Evolutionary conservation across 2,797 vertebrate species (phyloP).

Genomic region (Calcarius lapponicus): DNA sequence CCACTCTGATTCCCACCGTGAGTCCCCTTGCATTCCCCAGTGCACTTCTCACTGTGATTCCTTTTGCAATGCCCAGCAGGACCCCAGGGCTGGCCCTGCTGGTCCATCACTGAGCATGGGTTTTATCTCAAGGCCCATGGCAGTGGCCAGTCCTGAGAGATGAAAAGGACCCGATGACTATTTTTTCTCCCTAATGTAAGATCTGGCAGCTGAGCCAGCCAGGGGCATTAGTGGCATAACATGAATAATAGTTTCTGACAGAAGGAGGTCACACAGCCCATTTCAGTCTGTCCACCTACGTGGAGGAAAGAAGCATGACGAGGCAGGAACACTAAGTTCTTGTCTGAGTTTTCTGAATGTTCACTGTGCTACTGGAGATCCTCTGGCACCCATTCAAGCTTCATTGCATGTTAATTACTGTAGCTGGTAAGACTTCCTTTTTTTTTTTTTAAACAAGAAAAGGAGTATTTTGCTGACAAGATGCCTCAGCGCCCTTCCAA

Average conservation of each 20-base stretch:
- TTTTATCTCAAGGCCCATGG: neutral
- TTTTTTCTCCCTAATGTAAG: neutral
- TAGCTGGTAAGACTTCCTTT: neutral
- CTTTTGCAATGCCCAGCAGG: neutral
- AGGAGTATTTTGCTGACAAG: conserved; percentile 16
- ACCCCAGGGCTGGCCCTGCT: neutral
- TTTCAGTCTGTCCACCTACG: conserved; percentile 59
- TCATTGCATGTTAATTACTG: conserved; percentile 49
- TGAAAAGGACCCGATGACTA: neutral
- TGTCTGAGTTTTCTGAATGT: conserved; percentile 56
- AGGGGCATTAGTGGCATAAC: conserved; percentile 44
- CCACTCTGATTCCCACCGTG: neutral
- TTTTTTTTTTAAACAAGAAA: neutral
- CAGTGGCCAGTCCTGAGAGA: neutral
- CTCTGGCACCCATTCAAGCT: conserved; percentile 32
- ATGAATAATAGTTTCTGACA: conserved; percentile 65
- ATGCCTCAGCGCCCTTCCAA: neutral
- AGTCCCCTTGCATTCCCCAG: neutral
- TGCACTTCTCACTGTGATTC: neutral
- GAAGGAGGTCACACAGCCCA: conserved; percentile 63
- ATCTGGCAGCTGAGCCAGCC: conserved; percentile 23
- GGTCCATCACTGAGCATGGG: neutral
- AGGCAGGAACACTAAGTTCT: conserved; percentile 68
- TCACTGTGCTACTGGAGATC: conserved; percentile 49
- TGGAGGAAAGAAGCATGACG: conserved; percentile 51